A percentile compares a stretch with the other conserved stretches of the same genome.
phyloP scores from a whole-genome alignment of 2,113 vertebrate genomes.

The Mirounga angustirostris region DNA sequence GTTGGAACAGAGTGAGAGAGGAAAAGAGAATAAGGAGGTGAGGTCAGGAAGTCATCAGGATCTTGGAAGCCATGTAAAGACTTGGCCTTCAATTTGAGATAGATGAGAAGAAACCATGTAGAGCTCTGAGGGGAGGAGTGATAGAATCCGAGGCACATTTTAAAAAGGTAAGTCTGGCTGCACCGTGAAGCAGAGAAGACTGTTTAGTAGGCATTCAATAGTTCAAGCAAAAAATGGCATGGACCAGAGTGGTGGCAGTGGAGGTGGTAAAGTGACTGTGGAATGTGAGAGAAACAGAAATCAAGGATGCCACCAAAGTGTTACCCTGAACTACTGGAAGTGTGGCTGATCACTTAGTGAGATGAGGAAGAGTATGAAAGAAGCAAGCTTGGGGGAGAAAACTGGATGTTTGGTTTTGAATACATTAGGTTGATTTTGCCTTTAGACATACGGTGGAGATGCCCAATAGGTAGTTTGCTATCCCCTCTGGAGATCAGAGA shows the following conservation, averaged over 20 bases:
- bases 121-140: not conserved
- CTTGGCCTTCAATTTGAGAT: not conserved
- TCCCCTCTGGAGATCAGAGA: not conserved
- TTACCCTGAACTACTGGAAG: not conserved
- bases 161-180: not conserved
- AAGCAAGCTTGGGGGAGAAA: not conserved
- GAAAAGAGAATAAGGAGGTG: not conserved
- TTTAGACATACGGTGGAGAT: not conserved
- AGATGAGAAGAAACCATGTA: not conserved
- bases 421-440: not conserved
- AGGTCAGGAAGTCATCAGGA: not conserved
- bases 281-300: not conserved
- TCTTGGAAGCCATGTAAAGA: not conserved
- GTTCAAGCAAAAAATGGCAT: not conserved
- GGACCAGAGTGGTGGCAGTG: not conserved
- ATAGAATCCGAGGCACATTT: not conserved
- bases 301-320: not conserved
- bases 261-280: not conserved
- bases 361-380: not conserved
- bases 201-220: not conserved
- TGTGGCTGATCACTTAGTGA: not conserved
- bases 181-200: not conserved
- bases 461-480: not conserved
- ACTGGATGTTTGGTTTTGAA: not conserved
- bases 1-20: not conserved